Evolutionary conservation across 2,113 vertebrate genomes (phyloP).

Genomic region (Ploceus nigricollis): DNA sequence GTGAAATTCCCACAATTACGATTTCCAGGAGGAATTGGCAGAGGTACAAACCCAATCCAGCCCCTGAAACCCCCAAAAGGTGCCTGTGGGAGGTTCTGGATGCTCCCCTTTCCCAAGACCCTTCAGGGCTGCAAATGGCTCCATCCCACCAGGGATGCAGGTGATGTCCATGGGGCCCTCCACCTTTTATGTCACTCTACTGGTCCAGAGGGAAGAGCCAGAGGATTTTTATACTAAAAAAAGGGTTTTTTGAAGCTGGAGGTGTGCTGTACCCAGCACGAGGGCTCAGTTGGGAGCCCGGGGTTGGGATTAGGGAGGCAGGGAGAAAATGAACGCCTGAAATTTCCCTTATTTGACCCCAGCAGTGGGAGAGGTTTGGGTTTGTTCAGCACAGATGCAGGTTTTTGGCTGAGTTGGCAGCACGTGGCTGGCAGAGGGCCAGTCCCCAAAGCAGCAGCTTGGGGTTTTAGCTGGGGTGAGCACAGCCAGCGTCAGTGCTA

Average conservation of each 20-base stretch:
- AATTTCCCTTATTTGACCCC: background rate
- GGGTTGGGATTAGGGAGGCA: background rate
- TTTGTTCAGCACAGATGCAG: background rate
- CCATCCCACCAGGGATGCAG: background rate
- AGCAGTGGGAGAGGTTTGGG: background rate
- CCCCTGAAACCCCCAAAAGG: background rate
- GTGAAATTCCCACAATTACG: background rate
- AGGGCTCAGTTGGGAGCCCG: fast-evolving
- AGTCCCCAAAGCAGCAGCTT: background rate
- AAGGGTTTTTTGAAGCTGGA: fast-evolving
- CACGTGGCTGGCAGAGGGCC: constrained; percentile 16
- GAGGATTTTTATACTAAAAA: background rate
- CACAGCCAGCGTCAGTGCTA: background rate
- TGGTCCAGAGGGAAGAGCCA: background rate
- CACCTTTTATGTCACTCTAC: background rate
- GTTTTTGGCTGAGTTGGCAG: background rate
- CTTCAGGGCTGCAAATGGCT: background rate
- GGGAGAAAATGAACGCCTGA: background rate
- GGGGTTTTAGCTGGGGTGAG: constrained; percentile 6
- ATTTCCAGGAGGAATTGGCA: background rate
- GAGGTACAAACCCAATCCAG: background rate
- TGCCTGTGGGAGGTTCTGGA: fast-evolving
- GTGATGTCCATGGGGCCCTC: fast-evolving
- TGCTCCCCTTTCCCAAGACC: background rate
- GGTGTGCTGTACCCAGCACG: background rate